Evolutionary conservation across 1,140 invertebrate species (phyloP).

Genomic region (Hylaeus anthracinus): DNA sequence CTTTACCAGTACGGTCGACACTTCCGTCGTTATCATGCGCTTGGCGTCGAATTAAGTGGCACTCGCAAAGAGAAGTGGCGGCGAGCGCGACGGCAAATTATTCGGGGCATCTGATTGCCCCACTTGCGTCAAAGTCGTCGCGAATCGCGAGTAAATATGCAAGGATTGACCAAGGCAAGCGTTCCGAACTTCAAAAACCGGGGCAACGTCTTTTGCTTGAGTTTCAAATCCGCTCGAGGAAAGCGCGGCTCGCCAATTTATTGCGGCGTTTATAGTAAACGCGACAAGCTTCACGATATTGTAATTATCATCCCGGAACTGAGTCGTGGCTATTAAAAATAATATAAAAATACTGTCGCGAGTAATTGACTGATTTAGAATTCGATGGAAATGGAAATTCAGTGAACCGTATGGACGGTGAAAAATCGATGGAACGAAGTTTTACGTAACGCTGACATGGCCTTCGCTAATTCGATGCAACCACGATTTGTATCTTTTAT

Average conservation of each 20-base stretch:
- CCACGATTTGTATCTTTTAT: neutral
- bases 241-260: no score
- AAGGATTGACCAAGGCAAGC: neutral
- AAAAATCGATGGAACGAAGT: constrained; percentile 1
- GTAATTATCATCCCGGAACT: no score
- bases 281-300: no score
- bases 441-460: constrained; percentile 24
- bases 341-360: no score
- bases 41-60: constrained; percentile 33
- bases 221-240: neutral
- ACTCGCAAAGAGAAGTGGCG: constrained; percentile 3
- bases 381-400: no score
- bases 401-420: neutral
- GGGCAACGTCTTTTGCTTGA: neutral
- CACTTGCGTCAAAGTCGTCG: constrained; percentile 37
- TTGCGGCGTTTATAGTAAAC: no score
- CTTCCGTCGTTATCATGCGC: constrained; percentile 31
- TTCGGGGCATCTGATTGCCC: constrained; percentile 36
- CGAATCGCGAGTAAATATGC: constrained; percentile 38
- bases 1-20: neutral
- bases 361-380: no score
- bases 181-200: neutral
- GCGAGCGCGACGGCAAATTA: constrained; percentile 39
- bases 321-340: no score
- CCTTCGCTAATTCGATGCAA: constrained; percentile 8